Evolutionary conservation across 2,888 invertebrate genomes (phyloP), one percentile per base, ranked within the genome.

Genomic region (Diarsia rubi): DNA sequence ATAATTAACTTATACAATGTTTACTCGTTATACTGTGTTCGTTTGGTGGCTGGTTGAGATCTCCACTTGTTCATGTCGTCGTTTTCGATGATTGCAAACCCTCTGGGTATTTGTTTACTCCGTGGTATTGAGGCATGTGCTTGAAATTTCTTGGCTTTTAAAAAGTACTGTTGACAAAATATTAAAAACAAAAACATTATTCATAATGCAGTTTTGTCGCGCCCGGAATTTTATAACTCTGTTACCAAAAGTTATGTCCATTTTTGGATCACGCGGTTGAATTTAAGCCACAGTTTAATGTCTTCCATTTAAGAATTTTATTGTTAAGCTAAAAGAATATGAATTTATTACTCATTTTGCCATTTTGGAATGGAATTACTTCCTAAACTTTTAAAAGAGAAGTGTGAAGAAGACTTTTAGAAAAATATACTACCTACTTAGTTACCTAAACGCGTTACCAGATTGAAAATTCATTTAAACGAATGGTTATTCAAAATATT

Each of bases 21-120:
- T 94, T 94, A 94, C 90, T 93, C 91, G 92, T 94, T 93, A 91
- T 92, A 89, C 79, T 88, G 84, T 88, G 87, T 84, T 87, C 87
- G 73, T 62, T 82, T 70, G 82, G 74, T 79, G 82, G 87, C 84
- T 88, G 86, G 80, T 76, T 89, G 78, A 75, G 82, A 64, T 68
- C 31, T 63, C 72, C 77, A 82, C 69, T 83, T 74, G 75, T 82
- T 84, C 73, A 73, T 19, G 44, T 82, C 84, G 64, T 82, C 82
- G 81, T 82, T 82, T 82, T 84, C 75, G 82, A 84, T 65, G 82
- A 84, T 59, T 65, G 64, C 81, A 84, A 78, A 70, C 37, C 47
- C 4, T 69, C 72, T 81, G 82, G 54, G 44, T 14, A 27, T 67
- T 73, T 82, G 5, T 68, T 68, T 79, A 70, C 63, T 77, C 78